Base-by-base conservation (phyloP, 2,888 invertebrate genomes). In the Megaustenia siamemsis region DNA sequence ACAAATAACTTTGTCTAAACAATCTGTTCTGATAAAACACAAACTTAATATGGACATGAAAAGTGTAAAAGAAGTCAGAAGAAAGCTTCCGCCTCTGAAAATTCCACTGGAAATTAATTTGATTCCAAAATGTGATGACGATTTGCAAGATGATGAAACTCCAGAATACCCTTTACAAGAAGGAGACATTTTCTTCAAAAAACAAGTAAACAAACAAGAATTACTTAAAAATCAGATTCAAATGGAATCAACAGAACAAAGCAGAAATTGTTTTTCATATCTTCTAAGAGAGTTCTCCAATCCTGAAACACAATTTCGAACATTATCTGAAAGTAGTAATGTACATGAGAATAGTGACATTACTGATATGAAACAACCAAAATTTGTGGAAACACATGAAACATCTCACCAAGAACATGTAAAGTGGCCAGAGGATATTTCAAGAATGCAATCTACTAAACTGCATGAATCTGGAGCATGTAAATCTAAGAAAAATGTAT, bases 121-220 rank as follows among this genome's bases (percentile, higher is more conserved):
- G 75, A 35, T 40, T 32, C 45, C 18, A 24, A 35, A n/a, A 24
- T 38, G 38, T 12, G 60, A 77, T 10, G 21, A 1, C 3, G 60
- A 77, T n/a, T n/a, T n/a, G n/a, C n/a, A n/a, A 1, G 77, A 77
- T 53, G 77, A 77, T 24, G 60, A 49, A 77, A 77, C 77, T 53
- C 77, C 77, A 21, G 60, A 77, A 60, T 77, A 77, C 24, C 77
- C 77, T 1, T 56, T 77, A 56, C 28, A 49, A 32, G 77, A 77
- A 38, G 77, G 56, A 4, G 1, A 49, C 15, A 24, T 56, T 15
- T 77, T 77, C 24, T 77, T 77, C 24, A 35, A n/a, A 24, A 18
- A 18, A 21, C 3, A 21, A 3, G 38, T 24, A 21, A 24, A 69
- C 10, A 6, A 1, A 21, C 38, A 40, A 40, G 40, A 40, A 24